A percentile compares a stretch with the other conserved stretches of the same genome.
phyloP scores from a whole-genome alignment of 2,113 vertebrate species.

The Rynchops niger region DNA sequence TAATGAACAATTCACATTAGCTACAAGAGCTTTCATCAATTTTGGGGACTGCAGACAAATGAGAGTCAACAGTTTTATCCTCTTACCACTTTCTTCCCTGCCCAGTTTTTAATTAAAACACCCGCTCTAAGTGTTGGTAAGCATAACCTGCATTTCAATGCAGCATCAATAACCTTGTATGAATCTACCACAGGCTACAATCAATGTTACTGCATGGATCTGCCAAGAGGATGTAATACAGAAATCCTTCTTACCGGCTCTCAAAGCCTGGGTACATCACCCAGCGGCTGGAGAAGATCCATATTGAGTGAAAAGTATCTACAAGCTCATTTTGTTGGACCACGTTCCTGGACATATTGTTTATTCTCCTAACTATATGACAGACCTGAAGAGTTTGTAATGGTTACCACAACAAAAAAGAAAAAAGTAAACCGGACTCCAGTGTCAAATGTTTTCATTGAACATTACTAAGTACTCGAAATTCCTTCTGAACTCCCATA shows the following conservation, averaged over 20 bases:
- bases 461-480: background rate
- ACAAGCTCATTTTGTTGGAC: background rate
- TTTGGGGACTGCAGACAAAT: background rate
- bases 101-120: constrained; percentile 6
- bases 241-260: background rate
- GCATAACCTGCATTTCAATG: constrained; percentile 23
- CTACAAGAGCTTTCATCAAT: background rate
- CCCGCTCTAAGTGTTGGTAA: background rate
- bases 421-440: background rate
- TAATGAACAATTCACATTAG: background rate
- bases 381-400: background rate
- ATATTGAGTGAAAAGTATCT: background rate
- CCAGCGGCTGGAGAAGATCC: background rate
- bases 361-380: background rate
- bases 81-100: background rate
- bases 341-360: background rate
- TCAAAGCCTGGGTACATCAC: background rate
- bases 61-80: background rate
- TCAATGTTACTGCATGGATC: background rate
- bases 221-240: background rate
- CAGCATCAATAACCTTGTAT: background rate
- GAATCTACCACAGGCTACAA: background rate
- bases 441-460: background rate
- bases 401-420: background rate
- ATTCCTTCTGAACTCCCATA: background rate